Percentiles rank a stretch among this genome's conserved stretches.
phyloP scores from a whole-genome alignment of 2,113 vertebrate species.

The Lamprologus sp. region DNA sequence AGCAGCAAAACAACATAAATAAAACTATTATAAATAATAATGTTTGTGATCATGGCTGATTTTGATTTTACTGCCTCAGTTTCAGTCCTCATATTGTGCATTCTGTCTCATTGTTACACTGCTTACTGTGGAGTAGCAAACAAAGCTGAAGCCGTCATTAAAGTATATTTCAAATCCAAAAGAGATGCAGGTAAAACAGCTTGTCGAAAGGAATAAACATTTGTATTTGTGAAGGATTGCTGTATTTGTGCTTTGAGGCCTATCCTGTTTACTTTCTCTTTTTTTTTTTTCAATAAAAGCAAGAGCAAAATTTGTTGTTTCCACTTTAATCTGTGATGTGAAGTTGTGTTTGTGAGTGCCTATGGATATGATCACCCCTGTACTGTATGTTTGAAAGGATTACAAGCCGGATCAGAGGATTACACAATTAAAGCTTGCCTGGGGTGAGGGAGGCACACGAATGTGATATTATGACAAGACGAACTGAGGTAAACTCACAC shows the following conservation, averaged over 20 bases:
- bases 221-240: neutral
- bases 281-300: neutral
- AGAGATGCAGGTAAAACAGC: neutral
- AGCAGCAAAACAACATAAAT: neutral
- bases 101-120: neutral
- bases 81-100: neutral
- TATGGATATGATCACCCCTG: neutral
- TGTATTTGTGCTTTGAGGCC: neutral
- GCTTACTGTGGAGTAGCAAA: neutral
- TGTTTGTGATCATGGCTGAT: neutral
- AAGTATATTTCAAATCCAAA: neutral
- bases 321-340: neutral
- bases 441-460: neutral
- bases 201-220: neutral
- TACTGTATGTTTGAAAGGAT: constrained; percentile 37
- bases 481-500: neutral
- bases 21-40: neutral
- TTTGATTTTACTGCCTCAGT: neutral
- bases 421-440: constrained; percentile 47
- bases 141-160: neutral
- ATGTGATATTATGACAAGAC: neutral
- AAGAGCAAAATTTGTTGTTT: neutral
- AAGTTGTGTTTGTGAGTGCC: neutral
- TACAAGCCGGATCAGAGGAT: constrained; percentile 52
- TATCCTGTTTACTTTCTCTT: neutral